phyloP scores from a whole-genome alignment of 2,113 vertebrate species.

The Notechis scutatus region DNA sequence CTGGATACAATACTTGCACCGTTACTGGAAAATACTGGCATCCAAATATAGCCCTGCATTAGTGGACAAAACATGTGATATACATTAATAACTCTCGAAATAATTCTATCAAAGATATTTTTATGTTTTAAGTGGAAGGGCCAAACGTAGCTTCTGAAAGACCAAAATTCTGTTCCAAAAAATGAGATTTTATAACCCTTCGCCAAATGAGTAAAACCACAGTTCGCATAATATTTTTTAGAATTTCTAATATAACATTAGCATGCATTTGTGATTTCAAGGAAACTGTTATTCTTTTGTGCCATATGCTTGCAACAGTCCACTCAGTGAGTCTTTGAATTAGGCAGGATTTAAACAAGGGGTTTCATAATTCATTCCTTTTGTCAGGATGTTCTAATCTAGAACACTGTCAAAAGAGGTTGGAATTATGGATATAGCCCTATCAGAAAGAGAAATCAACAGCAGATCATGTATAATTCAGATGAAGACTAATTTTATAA shows the following conservation, averaged over 20 bases:
- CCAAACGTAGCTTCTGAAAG: background rate
- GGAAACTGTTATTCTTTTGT: background rate
- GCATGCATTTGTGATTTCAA: background rate
- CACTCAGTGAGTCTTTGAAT: too few species aligned
- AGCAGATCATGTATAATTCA: background rate
- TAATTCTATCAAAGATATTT: background rate
- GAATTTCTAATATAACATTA: background rate
- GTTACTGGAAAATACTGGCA: background rate
- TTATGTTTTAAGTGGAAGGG: background rate
- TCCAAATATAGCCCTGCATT: background rate
- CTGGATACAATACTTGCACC: background rate
- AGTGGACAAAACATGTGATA: too few species aligned
- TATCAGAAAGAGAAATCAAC: background rate
- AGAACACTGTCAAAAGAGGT: slow-evolving; percentile 6
- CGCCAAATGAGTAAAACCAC: background rate
- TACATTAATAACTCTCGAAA: background rate
- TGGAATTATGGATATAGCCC: slow-evolving; percentile 7
- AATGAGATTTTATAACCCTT: background rate
- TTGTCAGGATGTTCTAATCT: slow-evolving; percentile 4
- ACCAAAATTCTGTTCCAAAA: background rate
- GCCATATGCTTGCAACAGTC: background rate
- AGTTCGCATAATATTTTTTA: background rate
- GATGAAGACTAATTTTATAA: background rate
- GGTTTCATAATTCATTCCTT: background rate
- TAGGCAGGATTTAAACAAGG: background rate